These are phyloP conservation scores for Glossophaga mutica DNA, from an alignment of 2,797 vertebrate genomes.

Conservation along the genomic window DNA sequence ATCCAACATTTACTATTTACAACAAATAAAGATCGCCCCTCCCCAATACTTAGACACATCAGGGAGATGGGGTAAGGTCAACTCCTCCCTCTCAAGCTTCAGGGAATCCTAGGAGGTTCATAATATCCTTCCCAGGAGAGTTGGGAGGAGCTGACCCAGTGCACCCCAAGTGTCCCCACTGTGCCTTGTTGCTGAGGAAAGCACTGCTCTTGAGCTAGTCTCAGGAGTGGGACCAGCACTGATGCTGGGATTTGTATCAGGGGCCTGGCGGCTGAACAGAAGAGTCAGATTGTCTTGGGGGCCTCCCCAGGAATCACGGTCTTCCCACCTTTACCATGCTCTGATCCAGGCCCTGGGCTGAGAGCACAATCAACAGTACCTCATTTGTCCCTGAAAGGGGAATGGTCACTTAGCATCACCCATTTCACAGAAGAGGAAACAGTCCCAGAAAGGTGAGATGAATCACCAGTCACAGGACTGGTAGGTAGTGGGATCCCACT, in stretches of 20 bases:
- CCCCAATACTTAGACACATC: background rate
- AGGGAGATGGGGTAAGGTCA: background rate
- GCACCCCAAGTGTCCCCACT: conserved; percentile 88
- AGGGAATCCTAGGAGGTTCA: conserved; percentile 90
- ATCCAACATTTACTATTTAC: conserved; percentile 78
- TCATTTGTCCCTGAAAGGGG: too few species aligned
- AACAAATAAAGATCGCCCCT: conserved; percentile 80
- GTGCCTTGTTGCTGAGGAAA: conserved; percentile 84
- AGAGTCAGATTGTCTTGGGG: rapidly evolving
- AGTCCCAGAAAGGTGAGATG: background rate
- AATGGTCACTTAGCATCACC: background rate
- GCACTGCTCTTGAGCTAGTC: conserved; percentile 90
- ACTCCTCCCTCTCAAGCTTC: conserved; percentile 90
- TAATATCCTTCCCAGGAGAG: conserved; percentile 89
- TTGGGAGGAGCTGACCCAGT: conserved; percentile 88
- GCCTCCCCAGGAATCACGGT: background rate
- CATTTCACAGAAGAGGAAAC: background rate
- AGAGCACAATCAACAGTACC: background rate
- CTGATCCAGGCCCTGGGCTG: background rate
- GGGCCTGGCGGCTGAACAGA: conserved; percentile 84
- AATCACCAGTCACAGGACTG: background rate
- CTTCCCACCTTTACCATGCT: background rate
- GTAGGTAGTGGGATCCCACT: background rate
- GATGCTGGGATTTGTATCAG: conserved; percentile 81
- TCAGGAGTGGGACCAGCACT: conserved; percentile 88